Evolutionary conservation across 2,888 invertebrate species (phyloP).

Genomic region (Pteria penguin): DNA sequence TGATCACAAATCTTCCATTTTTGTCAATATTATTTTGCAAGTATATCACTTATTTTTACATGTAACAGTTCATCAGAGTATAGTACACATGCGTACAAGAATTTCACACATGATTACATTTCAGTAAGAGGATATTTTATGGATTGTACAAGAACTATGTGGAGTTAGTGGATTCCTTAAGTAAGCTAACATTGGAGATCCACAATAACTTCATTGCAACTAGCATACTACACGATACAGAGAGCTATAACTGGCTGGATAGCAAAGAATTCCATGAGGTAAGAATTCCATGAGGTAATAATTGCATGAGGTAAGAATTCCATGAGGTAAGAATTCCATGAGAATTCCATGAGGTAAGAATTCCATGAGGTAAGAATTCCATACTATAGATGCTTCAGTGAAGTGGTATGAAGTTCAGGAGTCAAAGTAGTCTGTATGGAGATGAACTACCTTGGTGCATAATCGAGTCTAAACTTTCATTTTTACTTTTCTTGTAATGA

Average conservation of each 20-base stretch:
- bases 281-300: not conserved
- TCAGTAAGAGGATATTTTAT: slow-evolving; percentile 74
- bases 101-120: too few relatives aligned
- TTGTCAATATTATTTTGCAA: too few relatives aligned
- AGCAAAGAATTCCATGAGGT: slow-evolving; percentile 78
- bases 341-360: slow-evolving; percentile 77
- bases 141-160: slow-evolving; percentile 72
- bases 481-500: not conserved
- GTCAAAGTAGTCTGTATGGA: too few relatives aligned
- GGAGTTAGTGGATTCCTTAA: slow-evolving; percentile 72
- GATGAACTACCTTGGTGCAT: too few relatives aligned
- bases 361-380: not conserved
- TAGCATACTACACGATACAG: slow-evolving; percentile 75
- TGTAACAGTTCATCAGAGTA: too few relatives aligned
- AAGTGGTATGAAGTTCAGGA: too few relatives aligned
- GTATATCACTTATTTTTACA: too few relatives aligned
- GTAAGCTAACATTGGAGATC: slow-evolving; percentile 67
- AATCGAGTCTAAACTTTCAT: too few relatives aligned
- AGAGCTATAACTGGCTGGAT: slow-evolving; percentile 75
- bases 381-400: not conserved
- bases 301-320: slow-evolving; percentile 63
- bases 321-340: not conserved
- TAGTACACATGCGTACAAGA: too few relatives aligned
- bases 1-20: too few relatives aligned
- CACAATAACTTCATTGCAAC: slow-evolving; percentile 72